A percentile compares a stretch with the other conserved stretches of the same genome.
These are phyloP conservation scores for Bellardia bayeri DNA, from an alignment of 2,888 invertebrate species.

Conservation along the genomic window DNA sequence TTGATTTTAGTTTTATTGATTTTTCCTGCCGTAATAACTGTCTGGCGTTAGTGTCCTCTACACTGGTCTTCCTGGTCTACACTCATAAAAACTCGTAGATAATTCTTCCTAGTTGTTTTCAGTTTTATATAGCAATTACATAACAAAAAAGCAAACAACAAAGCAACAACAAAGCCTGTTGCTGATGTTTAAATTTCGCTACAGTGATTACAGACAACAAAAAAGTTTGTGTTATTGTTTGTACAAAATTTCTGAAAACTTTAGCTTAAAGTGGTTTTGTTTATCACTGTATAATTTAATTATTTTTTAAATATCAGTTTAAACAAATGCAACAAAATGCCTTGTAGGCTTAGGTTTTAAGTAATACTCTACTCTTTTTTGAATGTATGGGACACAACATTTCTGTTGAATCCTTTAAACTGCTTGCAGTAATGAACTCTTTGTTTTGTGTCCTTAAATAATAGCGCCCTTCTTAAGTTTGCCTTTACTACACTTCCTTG, in stretches of 20 bases:
- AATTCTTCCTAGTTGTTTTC: constrained; percentile 8
- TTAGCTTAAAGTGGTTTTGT: too few species aligned
- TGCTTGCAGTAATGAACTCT: too few species aligned
- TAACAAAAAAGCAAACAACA: neutral
- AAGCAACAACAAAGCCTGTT: constrained; percentile 8
- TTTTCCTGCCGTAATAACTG: constrained; percentile 35
- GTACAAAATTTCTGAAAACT: too few species aligned
- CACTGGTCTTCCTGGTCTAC: constrained; percentile 9
- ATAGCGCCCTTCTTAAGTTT: neutral
- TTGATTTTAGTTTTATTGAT: constrained; percentile 64
- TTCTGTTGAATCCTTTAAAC: too few species aligned
- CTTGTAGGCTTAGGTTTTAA: too few species aligned
- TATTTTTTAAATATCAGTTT: too few species aligned
- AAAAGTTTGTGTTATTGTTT: too few species aligned
- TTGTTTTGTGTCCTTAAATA: neutral
- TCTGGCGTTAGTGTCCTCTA: neutral
- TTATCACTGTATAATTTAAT: too few species aligned
- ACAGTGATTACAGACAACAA: neutral
- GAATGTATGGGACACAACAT: too few species aligned
- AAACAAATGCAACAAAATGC: too few species aligned
- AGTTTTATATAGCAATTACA: constrained; percentile 16
- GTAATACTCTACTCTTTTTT: too few species aligned
- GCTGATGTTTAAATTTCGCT: constrained; percentile 1
- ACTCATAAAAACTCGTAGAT: constrained; percentile 19
- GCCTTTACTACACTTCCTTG: neutral